Evolutionary conservation across 2,113 vertebrate genomes (phyloP), one percentile per base, ranked within the genome.

Genomic region (Motacilla alba): DNA sequence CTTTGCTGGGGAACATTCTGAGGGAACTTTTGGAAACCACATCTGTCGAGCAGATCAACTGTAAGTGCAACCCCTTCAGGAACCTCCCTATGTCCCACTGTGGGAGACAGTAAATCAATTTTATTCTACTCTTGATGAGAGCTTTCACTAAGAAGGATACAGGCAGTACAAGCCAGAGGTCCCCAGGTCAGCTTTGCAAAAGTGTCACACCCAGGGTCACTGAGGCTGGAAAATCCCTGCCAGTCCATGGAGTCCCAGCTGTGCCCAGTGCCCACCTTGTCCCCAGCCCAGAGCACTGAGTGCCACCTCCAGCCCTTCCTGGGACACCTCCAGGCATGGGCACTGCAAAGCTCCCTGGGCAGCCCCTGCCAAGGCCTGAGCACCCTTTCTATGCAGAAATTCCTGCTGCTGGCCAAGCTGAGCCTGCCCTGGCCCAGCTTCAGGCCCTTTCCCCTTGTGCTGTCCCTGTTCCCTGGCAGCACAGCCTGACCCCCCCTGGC

Each of bases 171-270:
- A 66, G 16, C 19, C 11, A 4, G 33, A 39, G 21, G 4, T 78
- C 5, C 13, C 21, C 53, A 31, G 18, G 16, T 76, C 39, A 74
- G 24, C 30, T 80, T 68, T 83, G 30, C 12, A 44, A 47, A 21
- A 16, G 10, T 49, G 44, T 21, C 69, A 33, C 19, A 52, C 17
- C 21, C 0, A 2, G 43, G 11, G 2, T 52, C 1, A 0, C 11
- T n/a, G 6, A 37, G 43, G 77, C 5, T 44, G 49, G 68, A 33
- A 33, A 50, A 88, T 4, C 28, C 56, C 74, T 78, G n/a, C 53
- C 13, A 44, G 62, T 8, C 33, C 70, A 59, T 1, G 7, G 10
- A 75, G n/a, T n/a, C n/a, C n/a, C n/a, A n/a, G n/a, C n/a, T n/a
- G n/a, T n/a, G n/a, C n/a, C n/a, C n/a, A n/a, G n/a, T n/a, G n/a